Evolutionary conservation across 2,797 vertebrate species (phyloP), one percentile per base, ranked within the genome.

Genomic region (Nannoperca australis): DNA sequence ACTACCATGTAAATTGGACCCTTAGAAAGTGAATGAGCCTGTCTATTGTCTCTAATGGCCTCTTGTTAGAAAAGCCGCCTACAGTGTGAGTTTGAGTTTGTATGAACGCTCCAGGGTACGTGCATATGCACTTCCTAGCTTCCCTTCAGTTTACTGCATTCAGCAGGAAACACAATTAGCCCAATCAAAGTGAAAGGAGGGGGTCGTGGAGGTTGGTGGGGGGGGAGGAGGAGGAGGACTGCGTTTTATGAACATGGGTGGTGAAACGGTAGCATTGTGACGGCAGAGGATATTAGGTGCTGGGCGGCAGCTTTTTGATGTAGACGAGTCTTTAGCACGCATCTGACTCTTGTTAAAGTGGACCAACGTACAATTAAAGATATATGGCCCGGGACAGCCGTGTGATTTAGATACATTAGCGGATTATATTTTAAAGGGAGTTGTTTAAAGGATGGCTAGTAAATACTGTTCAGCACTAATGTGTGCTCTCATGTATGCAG

Each of bases 121-220:
- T 85, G 84, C 85, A 88, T 83, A 83, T 85, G 79, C 85, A 85
- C 88, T 89, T 92, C 90, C 88, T 86, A 80, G 85, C 85, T 85
- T 87, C 76, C 84, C 84, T 81, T 74, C 86, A 87, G 90, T 94
- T 94, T 93, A 95, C 89, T 92, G 91, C 90, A 84, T 89, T 91
- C 89, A 91, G 92, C 91, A 93, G 90, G 92, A 94, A 95, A 92
- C 93, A 92, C 92, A 94, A 94, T 94, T 95, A 94, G 91, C 79
- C 88, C 91, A 92, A 93, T 94, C 91, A 95, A 93, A 93, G 91
- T 93, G 90, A 93, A 90, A 92, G 88, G 81, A 82, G 81, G 71
- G 76, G 77, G 86, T 61, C 49, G 1, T 45, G 55, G 55, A 15
- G 10, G 24, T 27, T 27, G 24, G 24, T 1, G 20, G 63, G 36